Conservation (phyloP, 2,888 invertebrate species). For the Quadroppia sp. region DNA sequence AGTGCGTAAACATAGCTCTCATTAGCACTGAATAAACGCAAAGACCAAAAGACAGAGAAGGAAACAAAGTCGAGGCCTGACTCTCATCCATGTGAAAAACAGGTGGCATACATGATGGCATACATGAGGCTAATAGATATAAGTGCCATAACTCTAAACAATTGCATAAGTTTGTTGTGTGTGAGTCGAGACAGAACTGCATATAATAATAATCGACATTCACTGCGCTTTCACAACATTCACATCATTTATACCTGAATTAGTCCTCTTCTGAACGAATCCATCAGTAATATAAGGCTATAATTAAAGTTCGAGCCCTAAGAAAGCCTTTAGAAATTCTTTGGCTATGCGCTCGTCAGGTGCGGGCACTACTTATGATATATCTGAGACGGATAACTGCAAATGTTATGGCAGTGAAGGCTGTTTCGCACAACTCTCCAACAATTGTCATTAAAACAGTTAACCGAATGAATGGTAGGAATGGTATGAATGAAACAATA, state of each 20-base stretch:
- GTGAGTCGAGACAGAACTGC: neutral
- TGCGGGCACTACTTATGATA: constrained; percentile 8
- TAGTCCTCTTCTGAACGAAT: constrained; percentile 24
- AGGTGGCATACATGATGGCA: constrained; percentile 26
- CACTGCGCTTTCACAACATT: constrained; percentile 17
- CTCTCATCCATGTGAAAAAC: constrained; percentile 8
- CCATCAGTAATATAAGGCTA: constrained; percentile 29
- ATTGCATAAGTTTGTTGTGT: constrained; percentile 11
- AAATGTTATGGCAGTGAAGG: neutral
- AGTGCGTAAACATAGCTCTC: constrained; percentile 20
- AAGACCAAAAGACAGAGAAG: neutral
- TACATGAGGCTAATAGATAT: neutral
- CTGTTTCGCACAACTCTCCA: constrained; percentile 7
- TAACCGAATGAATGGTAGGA: constrained; percentile 27
- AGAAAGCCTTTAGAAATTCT: too few relatives aligned
- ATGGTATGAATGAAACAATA: constrained; percentile 28
- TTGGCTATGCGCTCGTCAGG: constrained; percentile 11
- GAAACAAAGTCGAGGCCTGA: neutral
- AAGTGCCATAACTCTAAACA: neutral
- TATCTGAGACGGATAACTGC: constrained; percentile 9
- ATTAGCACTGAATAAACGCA: constrained; percentile 29
- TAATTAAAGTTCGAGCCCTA: constrained; percentile 32
- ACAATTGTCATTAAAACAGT: constrained; percentile 33
- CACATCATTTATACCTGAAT: constrained; percentile 21
- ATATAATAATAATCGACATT: neutral